These are phyloP conservation scores for Heliconius hermathena DNA, from an alignment of 1,140 invertebrate genomes.

Conservation along the genomic window DNA sequence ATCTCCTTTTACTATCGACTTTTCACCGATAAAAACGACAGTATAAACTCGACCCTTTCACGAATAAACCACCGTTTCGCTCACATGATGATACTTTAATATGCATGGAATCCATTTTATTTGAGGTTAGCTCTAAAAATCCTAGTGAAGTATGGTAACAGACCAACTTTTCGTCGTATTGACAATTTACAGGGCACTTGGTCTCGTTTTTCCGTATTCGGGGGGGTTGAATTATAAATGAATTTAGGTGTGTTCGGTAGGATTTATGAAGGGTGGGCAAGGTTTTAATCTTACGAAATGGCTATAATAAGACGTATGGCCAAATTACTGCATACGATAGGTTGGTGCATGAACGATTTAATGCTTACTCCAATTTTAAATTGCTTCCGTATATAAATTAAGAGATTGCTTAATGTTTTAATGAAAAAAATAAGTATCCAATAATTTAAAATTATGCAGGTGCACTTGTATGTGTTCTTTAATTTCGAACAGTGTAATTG, in stretches of 20 bases:
- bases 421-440: not conserved
- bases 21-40: constrained; percentile 65
- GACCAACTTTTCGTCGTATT: constrained; percentile 48
- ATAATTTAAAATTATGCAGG: not conserved
- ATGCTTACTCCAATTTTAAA: constrained; percentile 65
- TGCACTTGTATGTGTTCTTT: not conserved
- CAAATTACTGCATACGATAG: constrained; percentile 77
- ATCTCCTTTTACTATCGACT: constrained; percentile 72
- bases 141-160: constrained; percentile 53
- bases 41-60: constrained; percentile 65
- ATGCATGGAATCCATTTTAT: constrained; percentile 78
- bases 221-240: constrained; percentile 69
- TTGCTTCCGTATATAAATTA: constrained; percentile 51
- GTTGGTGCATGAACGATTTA: constrained; percentile 62
- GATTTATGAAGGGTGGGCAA: constrained; percentile 76
- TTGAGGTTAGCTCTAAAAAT: constrained; percentile 64
- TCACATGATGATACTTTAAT: constrained; percentile 77
- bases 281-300: constrained; percentile 76
- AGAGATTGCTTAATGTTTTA: constrained; percentile 18
- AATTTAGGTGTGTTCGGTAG: constrained; percentile 59
- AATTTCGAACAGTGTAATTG: not conserved
- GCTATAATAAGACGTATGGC: constrained; percentile 76
- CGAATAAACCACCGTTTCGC: constrained; percentile 65
- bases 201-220: constrained; percentile 65
- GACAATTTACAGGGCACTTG: constrained; percentile 57